These are phyloP conservation scores for Drosophila azteca DNA, from an alignment of 1,140 invertebrate species.

Conservation along the genomic window DNA sequence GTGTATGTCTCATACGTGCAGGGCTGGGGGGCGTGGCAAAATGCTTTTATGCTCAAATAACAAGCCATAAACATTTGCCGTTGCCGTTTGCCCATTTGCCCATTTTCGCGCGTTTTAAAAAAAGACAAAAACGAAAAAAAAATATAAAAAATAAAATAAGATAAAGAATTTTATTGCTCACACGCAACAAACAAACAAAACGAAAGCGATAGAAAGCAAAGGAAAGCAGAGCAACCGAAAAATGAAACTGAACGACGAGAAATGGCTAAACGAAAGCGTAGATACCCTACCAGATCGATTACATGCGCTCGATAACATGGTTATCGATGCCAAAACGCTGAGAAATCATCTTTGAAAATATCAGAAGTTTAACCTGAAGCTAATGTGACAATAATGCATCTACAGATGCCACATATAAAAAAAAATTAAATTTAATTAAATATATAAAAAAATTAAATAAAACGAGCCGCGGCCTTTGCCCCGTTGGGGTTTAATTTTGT, in stretches of 20 bases:
- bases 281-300: too few relatives aligned
- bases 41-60: slow-evolving; percentile 79
- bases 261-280: too few relatives aligned
- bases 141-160: slow-evolving; percentile 68
- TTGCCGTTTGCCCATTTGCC: slow-evolving; percentile 34
- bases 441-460: too few relatives aligned
- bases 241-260: neutral
- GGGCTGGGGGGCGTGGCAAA: slow-evolving; percentile 22
- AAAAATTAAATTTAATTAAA: too few relatives aligned
- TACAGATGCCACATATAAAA: too few relatives aligned
- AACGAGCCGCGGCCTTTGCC: too few relatives aligned
- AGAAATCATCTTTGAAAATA: too few relatives aligned
- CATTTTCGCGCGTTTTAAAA: slow-evolving; percentile 68
- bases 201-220: neutral
- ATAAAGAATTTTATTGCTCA: slow-evolving; percentile 79
- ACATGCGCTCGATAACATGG: too few relatives aligned
- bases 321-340: neutral
- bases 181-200: slow-evolving; percentile 29
- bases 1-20: slow-evolving; percentile 16
- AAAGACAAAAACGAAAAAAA: slow-evolving; percentile 8
- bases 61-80: slow-evolving; percentile 76
- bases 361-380: too few relatives aligned
- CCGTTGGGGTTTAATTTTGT: too few relatives aligned
- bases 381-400: too few relatives aligned
- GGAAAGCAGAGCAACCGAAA: slow-evolving; percentile 1